These are phyloP conservation scores for Panthera leo DNA, from an alignment of 2,113 vertebrate genomes.

Conservation along the genomic window DNA sequence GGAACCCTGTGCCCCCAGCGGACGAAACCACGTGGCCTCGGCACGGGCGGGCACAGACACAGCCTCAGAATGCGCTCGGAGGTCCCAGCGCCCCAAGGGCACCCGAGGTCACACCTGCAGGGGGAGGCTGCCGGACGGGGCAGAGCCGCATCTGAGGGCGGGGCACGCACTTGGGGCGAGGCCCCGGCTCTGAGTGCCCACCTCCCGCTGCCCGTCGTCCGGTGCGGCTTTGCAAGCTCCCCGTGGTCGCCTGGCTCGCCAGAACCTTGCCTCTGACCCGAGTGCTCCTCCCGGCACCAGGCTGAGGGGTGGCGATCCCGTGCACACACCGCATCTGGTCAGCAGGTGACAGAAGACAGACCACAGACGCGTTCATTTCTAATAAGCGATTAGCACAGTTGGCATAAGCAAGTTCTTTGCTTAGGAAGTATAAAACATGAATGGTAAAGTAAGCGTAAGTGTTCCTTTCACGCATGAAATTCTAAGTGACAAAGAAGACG, in stretches of 20 bases:
- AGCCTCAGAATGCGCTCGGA: fast-evolving
- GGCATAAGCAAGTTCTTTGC: background rate
- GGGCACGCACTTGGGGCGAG: background rate
- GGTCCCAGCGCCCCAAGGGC: background rate
- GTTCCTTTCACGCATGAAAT: background rate
- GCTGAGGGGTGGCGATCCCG: background rate
- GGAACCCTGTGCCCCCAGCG: background rate
- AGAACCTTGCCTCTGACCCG: background rate
- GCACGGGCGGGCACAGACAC: background rate
- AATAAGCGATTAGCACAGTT: background rate
- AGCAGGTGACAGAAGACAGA: background rate
- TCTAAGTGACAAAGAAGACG: background rate
- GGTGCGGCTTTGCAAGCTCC: background rate
- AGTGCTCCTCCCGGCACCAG: background rate
- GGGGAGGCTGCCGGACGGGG: background rate
- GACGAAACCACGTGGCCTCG: background rate
- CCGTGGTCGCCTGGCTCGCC: background rate
- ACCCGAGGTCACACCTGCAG: background rate
- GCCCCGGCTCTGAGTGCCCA: background rate
- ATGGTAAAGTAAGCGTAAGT: background rate
- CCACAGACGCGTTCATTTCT: background rate
- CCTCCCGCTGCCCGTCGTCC: too few species aligned
- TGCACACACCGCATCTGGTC: background rate
- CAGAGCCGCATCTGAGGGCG: too few species aligned
- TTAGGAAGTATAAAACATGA: background rate